phyloP scores from a whole-genome alignment of 2,888 invertebrate genomes.

The Epinotia ramella region DNA sequence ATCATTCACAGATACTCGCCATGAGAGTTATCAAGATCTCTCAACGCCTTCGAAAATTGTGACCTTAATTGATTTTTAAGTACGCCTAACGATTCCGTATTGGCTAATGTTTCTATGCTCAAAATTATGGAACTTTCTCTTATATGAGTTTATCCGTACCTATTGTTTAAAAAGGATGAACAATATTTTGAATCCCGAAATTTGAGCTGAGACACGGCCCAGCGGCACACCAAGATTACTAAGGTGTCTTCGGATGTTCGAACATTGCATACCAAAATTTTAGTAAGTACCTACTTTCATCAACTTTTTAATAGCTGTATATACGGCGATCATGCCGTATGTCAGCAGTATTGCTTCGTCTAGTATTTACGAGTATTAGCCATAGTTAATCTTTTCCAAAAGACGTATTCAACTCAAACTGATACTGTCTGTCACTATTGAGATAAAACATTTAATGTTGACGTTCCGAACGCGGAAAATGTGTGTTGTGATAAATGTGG shows the following conservation, averaged over 20 bases:
- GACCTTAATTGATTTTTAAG: slow-evolving; percentile 51
- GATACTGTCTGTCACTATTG: not conserved
- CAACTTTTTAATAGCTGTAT: not conserved
- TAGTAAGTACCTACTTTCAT: not conserved
- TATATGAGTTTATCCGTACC: slow-evolving; percentile 15
- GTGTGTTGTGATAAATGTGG: slow-evolving; percentile 45
- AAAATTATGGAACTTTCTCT: slow-evolving; percentile 42
- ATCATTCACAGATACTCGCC: slow-evolving; percentile 42
- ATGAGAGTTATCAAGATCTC: slow-evolving; percentile 44
- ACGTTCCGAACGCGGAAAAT: not conserved
- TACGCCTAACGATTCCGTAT: slow-evolving; percentile 41
- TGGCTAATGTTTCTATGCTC: slow-evolving; percentile 40
- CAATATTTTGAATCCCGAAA: not conserved
- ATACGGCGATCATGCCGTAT: not conserved
- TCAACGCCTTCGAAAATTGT: slow-evolving; percentile 46
- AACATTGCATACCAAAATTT: not conserved
- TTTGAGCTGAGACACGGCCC: not conserved
- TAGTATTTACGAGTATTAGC: not conserved
- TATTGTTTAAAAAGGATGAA: slow-evolving; percentile 11
- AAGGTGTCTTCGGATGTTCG: not conserved
- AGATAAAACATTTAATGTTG: not conserved
- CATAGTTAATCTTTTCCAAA: not conserved
- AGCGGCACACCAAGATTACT: not conserved
- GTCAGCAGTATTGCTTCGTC: not conserved
- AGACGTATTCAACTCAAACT: not conserved